Evolutionary conservation across 30 jellyfish, hydroid and myxozoan species (phyloP), one percentile per base, ranked within the genome.

Genomic region (Pseudorhiza aurosa): DNA sequence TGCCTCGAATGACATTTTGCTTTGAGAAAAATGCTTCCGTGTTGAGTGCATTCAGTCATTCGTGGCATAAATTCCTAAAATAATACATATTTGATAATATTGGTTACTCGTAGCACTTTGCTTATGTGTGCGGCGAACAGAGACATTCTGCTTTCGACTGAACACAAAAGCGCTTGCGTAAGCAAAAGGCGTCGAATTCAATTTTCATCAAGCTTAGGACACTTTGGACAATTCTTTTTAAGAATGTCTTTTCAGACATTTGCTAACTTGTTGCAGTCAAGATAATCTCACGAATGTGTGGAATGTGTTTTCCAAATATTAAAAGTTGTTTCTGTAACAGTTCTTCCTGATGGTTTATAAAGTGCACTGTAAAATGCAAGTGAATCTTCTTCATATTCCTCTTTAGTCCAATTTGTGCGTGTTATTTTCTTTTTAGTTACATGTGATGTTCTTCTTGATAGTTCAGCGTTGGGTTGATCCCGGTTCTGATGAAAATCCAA

Each of bases 391-490:
- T 14, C 32, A 63, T 31, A 63, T 33, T 63, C 77, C 63, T 65
- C 63, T 36, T 33, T 14, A 43, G 65, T 22, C 65, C 81, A 32
- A 1, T 67, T 36, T 67, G 36, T 32, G 7, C 44, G 27, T 2
- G 30, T 45, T 19, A 24, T 39, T 36, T 44, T 59, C 44, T 25
- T n/a, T 30, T 8, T 42, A 36, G 42, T 67, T 67, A 21, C 45
- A n/a, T 40, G 45, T 31, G 68, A 15, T 67, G 45, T 43, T 30
- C 22, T 60, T 39, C 44, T 45, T n/a, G 71, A 75, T 46, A 46
- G 60, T 30, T 35, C 76, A 43, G 58, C 18, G 45, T 71, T 45
- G 33, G 71, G 71, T 39, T 65, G 49, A 49, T 39, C 85, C 85
- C 56, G 17, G 76, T 45, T 71, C 58, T 71, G 53, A 60, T 47